Evolutionary conservation across 2,113 vertebrate genomes (phyloP), one percentile per base, ranked within the genome.

Genomic region (Eonycteris spelaea): DNA sequence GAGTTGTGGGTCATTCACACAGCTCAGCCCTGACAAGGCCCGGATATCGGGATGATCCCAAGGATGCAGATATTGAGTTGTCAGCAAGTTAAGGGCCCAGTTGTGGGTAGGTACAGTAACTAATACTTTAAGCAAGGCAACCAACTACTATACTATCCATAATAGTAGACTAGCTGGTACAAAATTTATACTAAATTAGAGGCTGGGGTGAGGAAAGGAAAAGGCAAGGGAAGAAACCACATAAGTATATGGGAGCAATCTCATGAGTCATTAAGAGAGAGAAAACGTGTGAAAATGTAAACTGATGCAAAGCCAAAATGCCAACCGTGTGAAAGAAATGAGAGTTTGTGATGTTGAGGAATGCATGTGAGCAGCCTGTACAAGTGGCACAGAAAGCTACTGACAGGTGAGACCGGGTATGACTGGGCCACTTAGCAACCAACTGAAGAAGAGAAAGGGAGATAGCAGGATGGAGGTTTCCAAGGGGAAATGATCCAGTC

Each of bases 121-220:
- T 68, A 65, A 77, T 26, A 63, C 53, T 80, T 90, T 63, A 90
- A 77, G 26, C 12, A 84, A 93, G 70, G 71, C 67, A 88, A 73
- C n/a, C 53, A 77, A 71, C 45, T 57, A 74, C 28, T 19, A 63
- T 77, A 45, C 51, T 38, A 70, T 88, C 70, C 71, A 48, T 73
- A 82, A 55, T 6, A 93, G 70, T 9, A 33, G 91, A 59, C 11
- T 40, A 38, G 26, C 14, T 71, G 87, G n/a, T 45, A 80, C 30
- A 94, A 63, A 84, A 77, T 28, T 53, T 30, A 83, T 18, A 28
- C 53, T 80, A n/a, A 11, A 26, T 7, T n/a, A 65, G 70, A 38
- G 45, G 15, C 70, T 35, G 45, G 67, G n/a, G 1, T 26, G 33
- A 65, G 22, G 43, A 74, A 55, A 18, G 8, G 28, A 26, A 19